Evolutionary conservation across 30 jellyfish, hydroid and myxozoan genomes (phyloP).

Genomic region (Clytia hemisphaerica): DNA sequence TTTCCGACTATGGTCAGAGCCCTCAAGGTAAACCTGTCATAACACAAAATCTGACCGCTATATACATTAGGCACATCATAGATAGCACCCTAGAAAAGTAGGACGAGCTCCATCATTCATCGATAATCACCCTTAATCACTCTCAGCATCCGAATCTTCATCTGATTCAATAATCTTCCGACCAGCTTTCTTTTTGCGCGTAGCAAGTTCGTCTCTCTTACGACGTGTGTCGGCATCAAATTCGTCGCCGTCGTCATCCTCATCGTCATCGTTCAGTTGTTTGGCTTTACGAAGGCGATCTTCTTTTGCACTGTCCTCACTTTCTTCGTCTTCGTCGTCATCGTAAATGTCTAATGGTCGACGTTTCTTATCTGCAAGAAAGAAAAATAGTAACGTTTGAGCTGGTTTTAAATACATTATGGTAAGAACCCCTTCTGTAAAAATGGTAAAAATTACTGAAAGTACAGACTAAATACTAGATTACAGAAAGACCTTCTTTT

Average conservation of each 20-base stretch:
- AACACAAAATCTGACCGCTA: too few relatives aligned
- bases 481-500: too few relatives aligned
- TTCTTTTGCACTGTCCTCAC: conserved; percentile 83
- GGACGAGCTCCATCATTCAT: too few relatives aligned
- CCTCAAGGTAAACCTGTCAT: too few relatives aligned
- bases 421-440: too few relatives aligned
- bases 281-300: conserved; percentile 66
- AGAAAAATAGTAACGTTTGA: background rate
- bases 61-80: too few relatives aligned
- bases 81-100: too few relatives aligned
- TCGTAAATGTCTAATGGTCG: background rate
- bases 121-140: background rate
- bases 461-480: too few relatives aligned
- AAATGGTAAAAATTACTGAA: background rate
- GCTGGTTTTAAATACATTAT: too few relatives aligned
- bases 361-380: background rate
- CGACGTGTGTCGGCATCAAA: conserved; percentile 43
- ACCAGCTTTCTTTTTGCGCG: conserved; percentile 50
- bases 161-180: conserved; percentile 64
- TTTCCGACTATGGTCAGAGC: too few relatives aligned
- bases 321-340: conserved; percentile 47
- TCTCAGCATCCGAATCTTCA: conserved; percentile 49
- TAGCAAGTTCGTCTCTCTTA: conserved; percentile 41
- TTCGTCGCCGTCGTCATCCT: conserved; percentile 61
- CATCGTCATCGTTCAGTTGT: conserved; percentile 70